Evolutionary conservation across 2,797 vertebrate genomes (phyloP), one percentile per base, ranked within the genome.

Genomic region (Cephalopachus bancanus): DNA sequence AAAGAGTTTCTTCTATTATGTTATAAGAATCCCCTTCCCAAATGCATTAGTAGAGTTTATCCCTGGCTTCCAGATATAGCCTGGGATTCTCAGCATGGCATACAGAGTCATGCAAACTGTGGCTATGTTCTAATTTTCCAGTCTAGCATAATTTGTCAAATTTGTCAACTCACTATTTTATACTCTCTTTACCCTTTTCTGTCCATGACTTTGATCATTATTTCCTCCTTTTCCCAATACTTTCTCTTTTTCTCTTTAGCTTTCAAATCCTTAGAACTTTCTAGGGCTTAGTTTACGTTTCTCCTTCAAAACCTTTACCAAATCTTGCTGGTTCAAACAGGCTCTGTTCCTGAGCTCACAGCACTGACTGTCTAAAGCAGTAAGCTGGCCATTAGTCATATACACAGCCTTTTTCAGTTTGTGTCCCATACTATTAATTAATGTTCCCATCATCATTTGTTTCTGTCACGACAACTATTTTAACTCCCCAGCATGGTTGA

Each of bases 381-480:
- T 80, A 67, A 89, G 20, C 51, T 78, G 37, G 62, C 19, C 37
- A 30, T 76, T 76, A 84, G n/a, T 49, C 14, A 55, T 37, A 11
- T 62, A 28, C 24, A 33, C 57, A 22, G 37, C 28, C 9, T 26
- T 83, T 72, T 49, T 95, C 81, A 71, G 30, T 81, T 72, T 83
- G 69, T 93, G 12, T 71, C 33, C 15, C 17, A 16, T 76, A 57
- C 37, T 81, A 37, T 85, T 87, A 80, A 64, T 62, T 60, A 81
- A 96, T 10, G 20, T 30, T 83, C 16, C 30, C 20, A 83, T 17
- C 33, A 91, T 59, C 62, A 78, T 91, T 81, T 93, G 59, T 76
- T 28, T 71, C 49, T 87, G 69, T 83, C 33, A 14, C 78, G 57
- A 5, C 19, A 83, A 71, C 62, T 87, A 87, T 78, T 91, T 76